Evolutionary conservation across 2,888 invertebrate genomes (phyloP).

Genomic region (Vesta saturnalis): DNA sequence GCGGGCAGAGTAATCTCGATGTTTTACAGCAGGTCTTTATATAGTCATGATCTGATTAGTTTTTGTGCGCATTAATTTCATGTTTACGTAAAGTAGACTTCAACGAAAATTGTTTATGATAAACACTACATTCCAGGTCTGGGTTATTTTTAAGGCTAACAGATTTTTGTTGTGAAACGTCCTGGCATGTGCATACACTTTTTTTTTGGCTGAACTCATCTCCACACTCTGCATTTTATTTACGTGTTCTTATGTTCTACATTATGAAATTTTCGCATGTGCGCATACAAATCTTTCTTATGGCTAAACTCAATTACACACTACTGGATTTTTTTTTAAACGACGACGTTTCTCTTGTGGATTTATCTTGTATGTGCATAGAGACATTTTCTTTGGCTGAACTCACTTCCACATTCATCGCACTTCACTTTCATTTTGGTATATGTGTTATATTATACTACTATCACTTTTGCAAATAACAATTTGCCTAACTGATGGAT

Average conservation of each 20-base stretch:
- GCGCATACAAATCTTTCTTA: neutral
- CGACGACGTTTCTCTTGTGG: neutral
- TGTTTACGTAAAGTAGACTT: no score
- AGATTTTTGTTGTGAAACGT: neutral
- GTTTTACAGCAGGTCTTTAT: no score
- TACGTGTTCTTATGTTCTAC: neutral
- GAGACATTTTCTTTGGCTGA: neutral
- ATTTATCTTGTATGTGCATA: neutral
- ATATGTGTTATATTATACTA: neutral
- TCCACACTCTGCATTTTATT: neutral
- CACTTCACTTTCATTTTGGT: neutral
- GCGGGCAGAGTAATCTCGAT: no score
- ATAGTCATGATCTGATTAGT: no score
- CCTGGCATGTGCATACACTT: neutral
- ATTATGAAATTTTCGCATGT: neutral
- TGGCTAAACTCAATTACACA: no score
- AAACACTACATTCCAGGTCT: neutral
- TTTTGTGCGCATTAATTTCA: no score
- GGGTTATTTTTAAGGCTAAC: neutral
- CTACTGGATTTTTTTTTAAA: neutral
- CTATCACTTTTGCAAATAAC: neutral
- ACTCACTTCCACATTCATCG: neutral
- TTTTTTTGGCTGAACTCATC: neutral
- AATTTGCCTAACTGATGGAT: no score
- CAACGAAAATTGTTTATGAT: no score